Evolutionary conservation across 2,888 invertebrate genomes (phyloP), one percentile per base, ranked within the genome.

Genomic region (Drosophila imparisetae): DNA sequence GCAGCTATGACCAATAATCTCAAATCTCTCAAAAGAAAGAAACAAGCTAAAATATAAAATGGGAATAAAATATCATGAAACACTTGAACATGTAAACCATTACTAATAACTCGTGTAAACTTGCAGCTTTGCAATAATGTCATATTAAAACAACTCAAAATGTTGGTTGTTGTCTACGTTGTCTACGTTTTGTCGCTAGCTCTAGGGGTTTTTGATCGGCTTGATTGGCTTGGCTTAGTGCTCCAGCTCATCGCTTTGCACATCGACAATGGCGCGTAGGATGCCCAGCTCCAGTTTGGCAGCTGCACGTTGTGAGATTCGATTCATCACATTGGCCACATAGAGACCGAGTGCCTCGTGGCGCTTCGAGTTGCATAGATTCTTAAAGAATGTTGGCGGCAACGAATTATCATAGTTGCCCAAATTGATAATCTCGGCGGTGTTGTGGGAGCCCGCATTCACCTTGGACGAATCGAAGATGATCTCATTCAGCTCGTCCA

Each of bases 351-450:
- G 88, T 0, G 92, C 91, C 70, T 91, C 92, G 68, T 92, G 92
- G 18, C 92, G 90, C 38, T 90, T 88, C 11, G 92, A 92, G 72
- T 92, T 92, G 81, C 92, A 92, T 30, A 92, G 86, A 84, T 92
- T 92, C 70, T 92, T 92, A 45, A 92, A 92, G 78, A 92, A 92
- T 62, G 92, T 92, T 24, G 92, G 92, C 53, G 92, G 92, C 73
- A 92, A 80, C 45, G 92, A 90, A 30, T 92, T 91, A 30, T 92
- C 91, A 65, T 91, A 92, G 71, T 92, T 92, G 4, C 92, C 92
- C 64, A 92, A 76, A 75, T 92, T 92, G 1, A 92, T 92, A 29
- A 91, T 91, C 49, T 91, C 88, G 11, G 86, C 69, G 0, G 75
- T 64, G 45, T 81, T 68, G 42, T 72, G 57, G 24, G 67, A 38